Evolutionary conservation across 2,113 vertebrate genomes (phyloP).

Genomic region (Micromys minutus): DNA sequence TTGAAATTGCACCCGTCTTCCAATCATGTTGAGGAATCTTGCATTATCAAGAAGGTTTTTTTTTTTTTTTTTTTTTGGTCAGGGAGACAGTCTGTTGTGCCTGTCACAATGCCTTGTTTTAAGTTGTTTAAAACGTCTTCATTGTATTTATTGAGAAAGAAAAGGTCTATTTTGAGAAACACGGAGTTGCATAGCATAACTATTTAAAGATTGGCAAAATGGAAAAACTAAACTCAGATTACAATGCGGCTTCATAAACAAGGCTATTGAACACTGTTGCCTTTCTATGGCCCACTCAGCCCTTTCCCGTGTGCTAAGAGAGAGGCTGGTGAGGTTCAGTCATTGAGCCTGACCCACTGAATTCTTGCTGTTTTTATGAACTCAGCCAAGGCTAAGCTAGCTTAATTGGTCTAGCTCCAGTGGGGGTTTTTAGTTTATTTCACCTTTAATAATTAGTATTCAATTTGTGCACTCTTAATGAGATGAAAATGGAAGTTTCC

Average conservation of each 20-base stretch:
- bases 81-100: not conserved
- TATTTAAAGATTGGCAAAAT: no score
- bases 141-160: not conserved
- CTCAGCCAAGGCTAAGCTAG: not conserved
- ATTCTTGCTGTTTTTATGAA: not conserved
- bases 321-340: not conserved
- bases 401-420: not conserved
- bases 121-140: not conserved
- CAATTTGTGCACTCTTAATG: constrained; percentile 84
- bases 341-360: not conserved
- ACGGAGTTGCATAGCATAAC: no score
- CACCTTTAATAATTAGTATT: constrained; percentile 86
- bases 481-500: constrained; percentile 92
- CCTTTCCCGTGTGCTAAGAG: no score
- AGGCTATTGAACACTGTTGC: fast-evolving
- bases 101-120: fast-evolving
- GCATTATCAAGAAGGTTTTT: no score
- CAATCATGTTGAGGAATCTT: fast-evolving
- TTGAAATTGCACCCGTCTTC: not conserved
- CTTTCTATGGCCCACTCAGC: fast-evolving
- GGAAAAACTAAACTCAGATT: fast-evolving
- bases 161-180: not conserved
- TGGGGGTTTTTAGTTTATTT: constrained; percentile 68
- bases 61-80: no score
- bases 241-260: fast-evolving